These are phyloP conservation scores for Lycodopsis pacificus DNA, from an alignment of 2,797 vertebrate genomes.

Conservation along the genomic window DNA sequence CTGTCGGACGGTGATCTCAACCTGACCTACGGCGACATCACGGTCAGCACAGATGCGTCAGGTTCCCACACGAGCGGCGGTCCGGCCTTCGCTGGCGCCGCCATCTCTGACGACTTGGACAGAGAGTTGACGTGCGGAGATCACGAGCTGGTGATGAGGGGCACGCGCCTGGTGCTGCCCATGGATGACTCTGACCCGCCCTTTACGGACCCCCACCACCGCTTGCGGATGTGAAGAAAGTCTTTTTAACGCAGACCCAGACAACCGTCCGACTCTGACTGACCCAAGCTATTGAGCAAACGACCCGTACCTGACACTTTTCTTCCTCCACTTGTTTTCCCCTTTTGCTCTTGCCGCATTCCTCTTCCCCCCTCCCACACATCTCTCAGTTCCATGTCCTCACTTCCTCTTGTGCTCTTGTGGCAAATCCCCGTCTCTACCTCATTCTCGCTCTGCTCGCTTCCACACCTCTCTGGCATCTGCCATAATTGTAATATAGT, in stretches of 20 bases:
- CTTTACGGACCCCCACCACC: conserved; percentile 80
- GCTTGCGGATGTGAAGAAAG: conserved; percentile 62
- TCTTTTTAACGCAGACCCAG: conserved; percentile 2
- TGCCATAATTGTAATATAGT: conserved; percentile 55
- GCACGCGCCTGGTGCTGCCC: conserved; percentile 94
- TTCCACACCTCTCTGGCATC: conserved; percentile 50
- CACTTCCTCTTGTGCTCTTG: conserved; percentile 48
- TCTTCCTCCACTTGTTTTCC: conserved; percentile 8
- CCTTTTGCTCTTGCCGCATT: conserved; percentile 27
- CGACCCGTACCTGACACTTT: conserved; percentile 60
- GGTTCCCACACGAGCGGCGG: conserved; percentile 71
- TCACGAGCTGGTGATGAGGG: conserved; percentile 93
- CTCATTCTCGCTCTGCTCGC: conserved; percentile 75
- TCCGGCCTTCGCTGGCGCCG: conserved; percentile 55
- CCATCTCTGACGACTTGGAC: conserved; percentile 88
- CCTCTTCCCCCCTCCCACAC: background rate
- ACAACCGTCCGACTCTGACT: conserved; percentile 40
- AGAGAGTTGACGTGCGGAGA: conserved; percentile 91
- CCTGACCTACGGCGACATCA: conserved; percentile 93
- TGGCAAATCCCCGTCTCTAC: conserved; percentile 79
- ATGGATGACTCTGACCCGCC: conserved; percentile 96
- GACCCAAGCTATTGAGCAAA: conserved; percentile 59
- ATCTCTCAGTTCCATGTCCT: conserved; percentile 16
- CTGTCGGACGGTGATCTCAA: conserved; percentile 93
- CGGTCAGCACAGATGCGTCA: conserved; percentile 87